Evolutionary conservation across 2,888 invertebrate species (phyloP).

Genomic region (Nemotelus nigrinus): DNA sequence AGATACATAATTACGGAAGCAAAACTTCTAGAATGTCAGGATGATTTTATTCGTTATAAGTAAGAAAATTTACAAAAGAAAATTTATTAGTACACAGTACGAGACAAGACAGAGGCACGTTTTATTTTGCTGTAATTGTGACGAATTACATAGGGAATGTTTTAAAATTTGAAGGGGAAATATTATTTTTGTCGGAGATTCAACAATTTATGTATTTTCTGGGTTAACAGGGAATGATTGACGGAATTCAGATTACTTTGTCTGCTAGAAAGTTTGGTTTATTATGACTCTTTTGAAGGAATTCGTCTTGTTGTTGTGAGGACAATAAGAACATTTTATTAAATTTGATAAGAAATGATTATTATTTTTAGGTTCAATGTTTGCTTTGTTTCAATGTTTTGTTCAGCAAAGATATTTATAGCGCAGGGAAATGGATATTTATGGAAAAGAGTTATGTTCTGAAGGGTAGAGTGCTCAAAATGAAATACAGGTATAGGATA

Average conservation of each 20-base stretch:
- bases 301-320: background rate
- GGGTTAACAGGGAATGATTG: background rate
- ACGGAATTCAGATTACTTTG: background rate
- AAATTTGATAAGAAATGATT: conserved; percentile 25
- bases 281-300: background rate
- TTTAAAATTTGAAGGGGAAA: background rate
- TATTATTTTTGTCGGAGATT: too few relatives aligned
- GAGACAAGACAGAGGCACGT: too few relatives aligned
- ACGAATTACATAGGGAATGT: conserved; percentile 2
- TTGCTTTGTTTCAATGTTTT: background rate
- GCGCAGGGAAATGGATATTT: background rate
- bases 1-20: too few relatives aligned
- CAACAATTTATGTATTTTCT: background rate
- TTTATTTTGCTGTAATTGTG: background rate
- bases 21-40: too few relatives aligned
- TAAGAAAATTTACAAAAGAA: too few relatives aligned
- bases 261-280: background rate
- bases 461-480: background rate
- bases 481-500: too few relatives aligned
- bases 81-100: too few relatives aligned
- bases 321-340: conserved; percentile 30
- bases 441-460: background rate
- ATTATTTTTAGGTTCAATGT: conserved; percentile 13
- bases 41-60: too few relatives aligned
- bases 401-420: background rate